Conservation (phyloP, 2,888 invertebrate genomes). For the Coelopa pilipes region DNA sequence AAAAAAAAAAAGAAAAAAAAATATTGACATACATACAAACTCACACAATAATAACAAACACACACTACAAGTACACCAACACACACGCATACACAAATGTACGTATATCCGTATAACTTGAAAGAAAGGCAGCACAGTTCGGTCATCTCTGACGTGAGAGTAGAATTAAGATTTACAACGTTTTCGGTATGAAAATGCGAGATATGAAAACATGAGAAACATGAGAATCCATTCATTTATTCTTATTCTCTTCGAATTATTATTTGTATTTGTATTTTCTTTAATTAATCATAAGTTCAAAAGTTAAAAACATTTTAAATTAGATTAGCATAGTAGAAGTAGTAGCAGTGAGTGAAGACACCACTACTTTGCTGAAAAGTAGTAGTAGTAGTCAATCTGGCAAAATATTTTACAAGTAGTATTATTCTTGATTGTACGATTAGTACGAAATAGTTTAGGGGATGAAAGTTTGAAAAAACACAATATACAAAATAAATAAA, state of each 20-base stretch:
- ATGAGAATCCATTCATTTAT: neutral
- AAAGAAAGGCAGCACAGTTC: neutral
- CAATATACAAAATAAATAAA: no score
- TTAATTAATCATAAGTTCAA: neutral
- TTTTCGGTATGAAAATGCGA: neutral
- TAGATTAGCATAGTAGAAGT: neutral
- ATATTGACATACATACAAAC: no score
- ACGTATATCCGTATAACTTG: conserved; percentile 3
- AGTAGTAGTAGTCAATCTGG: no score
- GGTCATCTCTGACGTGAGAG: neutral
- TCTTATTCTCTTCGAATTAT: no score
- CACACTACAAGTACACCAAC: conserved; percentile 20
- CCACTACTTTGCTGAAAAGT: no score
- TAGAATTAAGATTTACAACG: conserved; percentile 30
- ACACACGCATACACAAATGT: neutral
- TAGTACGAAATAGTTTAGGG: no score
- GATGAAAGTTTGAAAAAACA: no score
- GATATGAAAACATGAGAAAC: neutral
- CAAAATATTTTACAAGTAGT: no score
- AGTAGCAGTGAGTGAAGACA: neutral
- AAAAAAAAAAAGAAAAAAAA: no score
- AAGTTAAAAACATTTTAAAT: neutral
- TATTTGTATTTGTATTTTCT: no score
- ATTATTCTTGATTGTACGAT: no score
- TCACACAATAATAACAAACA: conserved; percentile 4